Base-by-base conservation (phyloP, 2,113 vertebrate genomes). In the Ictalurus furcatus region DNA sequence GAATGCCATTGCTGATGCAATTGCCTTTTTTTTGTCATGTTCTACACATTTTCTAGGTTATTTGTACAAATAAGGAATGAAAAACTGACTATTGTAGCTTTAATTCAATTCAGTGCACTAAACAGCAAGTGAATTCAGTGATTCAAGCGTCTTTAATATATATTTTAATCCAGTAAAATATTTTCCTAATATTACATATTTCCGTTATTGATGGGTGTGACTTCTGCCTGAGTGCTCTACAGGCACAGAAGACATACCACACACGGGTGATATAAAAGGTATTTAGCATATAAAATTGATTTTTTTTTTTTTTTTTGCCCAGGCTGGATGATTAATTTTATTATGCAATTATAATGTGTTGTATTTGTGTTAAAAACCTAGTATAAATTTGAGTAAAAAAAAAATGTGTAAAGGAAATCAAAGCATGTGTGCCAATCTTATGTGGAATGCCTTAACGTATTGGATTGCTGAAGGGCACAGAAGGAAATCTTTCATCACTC, bases 401-500 rank as follows among this genome's bases (percentile, higher is more conserved):
- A 82, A 56, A 56, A 5, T 40, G 78, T 2, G 3, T 56, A 56
- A 58, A 83, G 2, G 8, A 58, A 71, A 83, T 87, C 25, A 67
- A 74, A 74, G 56, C 80, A 85, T 65, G 52, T 86, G 54, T 76
- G 79, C 37, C 56, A 59, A 61, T 89, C 71, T 59, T 82, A 81
- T 17, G 48, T 44, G 44, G 67, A 84, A 83, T 89, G 89, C 52
- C 78, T 91, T 88, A 90, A 91, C 90, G 81, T 90, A 90, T 92
- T 91, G 90, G 89, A 82, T 92, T 91, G 93, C 93, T 94, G 84
- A 67, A 34, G 91, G 94, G 92, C 91, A 92, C 48, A 93, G 89
- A 92, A 88, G 86, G 89, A 90, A 92, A 67, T 84, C 92, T 95
- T 95, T 94, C 93, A 95, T 95, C 93, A 93, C 92, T 85, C 90